Evolutionary conservation across 2,888 invertebrate species (phyloP).

Genomic region (Nephrotoma guestfalica): DNA sequence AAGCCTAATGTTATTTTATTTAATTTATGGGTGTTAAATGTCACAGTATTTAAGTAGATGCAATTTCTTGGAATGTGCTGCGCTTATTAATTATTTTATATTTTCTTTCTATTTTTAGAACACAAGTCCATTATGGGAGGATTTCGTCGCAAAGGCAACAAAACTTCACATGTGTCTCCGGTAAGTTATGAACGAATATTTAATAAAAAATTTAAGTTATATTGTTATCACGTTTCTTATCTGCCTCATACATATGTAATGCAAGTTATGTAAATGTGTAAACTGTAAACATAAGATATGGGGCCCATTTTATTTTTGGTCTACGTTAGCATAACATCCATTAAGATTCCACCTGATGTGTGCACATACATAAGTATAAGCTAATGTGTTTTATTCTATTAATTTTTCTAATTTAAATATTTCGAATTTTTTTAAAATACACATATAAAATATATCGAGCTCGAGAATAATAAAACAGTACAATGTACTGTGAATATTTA

Average conservation of each 20-base stretch:
- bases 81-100: not conserved
- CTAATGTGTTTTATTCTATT: not conserved
- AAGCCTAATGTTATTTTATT: not conserved
- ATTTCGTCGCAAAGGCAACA: constrained; percentile 82
- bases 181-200: constrained; percentile 42
- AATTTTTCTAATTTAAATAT: not conserved
- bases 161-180: constrained; percentile 88
- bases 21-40: not conserved
- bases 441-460: too few relatives aligned
- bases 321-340: not conserved
- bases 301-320: not conserved
- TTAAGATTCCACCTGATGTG: not conserved
- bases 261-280: not conserved
- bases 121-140: constrained; percentile 89
- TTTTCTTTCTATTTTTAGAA: constrained; percentile 53
- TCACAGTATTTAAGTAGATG: not conserved
- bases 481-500: too few relatives aligned
- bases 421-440: not conserved
- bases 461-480: too few relatives aligned
- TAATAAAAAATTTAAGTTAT: not conserved
- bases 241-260: not conserved
- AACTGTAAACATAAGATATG: not conserved
- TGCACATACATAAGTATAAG: not conserved
- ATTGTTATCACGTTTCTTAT: constrained; percentile 9
- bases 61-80: not conserved